Percentiles rank a stretch among this genome's conserved stretches.
These are phyloP conservation scores for Acholoe squamosa DNA, from an alignment of 2,888 invertebrate genomes.

Conservation along the genomic window DNA sequence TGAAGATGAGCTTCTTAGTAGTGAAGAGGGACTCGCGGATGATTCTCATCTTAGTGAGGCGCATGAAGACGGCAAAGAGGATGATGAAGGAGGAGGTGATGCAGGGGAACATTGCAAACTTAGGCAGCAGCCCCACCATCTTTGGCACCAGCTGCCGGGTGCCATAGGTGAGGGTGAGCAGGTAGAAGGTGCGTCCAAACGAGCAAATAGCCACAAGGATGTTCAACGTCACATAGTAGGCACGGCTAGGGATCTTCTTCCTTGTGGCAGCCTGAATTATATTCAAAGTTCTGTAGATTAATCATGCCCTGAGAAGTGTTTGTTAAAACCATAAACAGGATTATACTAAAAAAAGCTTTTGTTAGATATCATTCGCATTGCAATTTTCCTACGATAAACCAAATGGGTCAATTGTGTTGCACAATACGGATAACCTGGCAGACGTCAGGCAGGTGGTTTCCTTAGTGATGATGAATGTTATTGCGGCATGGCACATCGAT, in stretches of 20 bases:
- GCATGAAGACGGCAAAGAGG: constrained; percentile 37
- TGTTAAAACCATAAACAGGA: no score
- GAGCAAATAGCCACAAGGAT: not conserved
- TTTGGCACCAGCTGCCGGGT: constrained; percentile 27
- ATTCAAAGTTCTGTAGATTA: no score
- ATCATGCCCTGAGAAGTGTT: no score
- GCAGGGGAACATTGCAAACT: constrained; percentile 51
- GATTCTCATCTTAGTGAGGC: constrained; percentile 44
- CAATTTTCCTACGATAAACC: no score
- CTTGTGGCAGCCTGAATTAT: not conserved
- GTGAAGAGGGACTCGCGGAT: not conserved
- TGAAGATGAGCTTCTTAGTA: not conserved
- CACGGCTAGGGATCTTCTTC: not conserved
- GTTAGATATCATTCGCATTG: no score
- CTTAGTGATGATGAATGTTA: no score
- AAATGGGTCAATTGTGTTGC: no score
- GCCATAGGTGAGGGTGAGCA: constrained; percentile 47
- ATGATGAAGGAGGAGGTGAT: constrained; percentile 39
- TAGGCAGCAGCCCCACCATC: constrained; percentile 42
- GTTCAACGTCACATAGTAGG: constrained; percentile 39
- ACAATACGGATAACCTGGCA: no score
- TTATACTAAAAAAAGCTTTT: no score
- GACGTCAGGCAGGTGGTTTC: no score
- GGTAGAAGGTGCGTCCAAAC: constrained; percentile 22
- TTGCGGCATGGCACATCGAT: no score